Base-by-base conservation (phyloP, 2,888 invertebrate genomes). In the Ennomos erosarius region DNA sequence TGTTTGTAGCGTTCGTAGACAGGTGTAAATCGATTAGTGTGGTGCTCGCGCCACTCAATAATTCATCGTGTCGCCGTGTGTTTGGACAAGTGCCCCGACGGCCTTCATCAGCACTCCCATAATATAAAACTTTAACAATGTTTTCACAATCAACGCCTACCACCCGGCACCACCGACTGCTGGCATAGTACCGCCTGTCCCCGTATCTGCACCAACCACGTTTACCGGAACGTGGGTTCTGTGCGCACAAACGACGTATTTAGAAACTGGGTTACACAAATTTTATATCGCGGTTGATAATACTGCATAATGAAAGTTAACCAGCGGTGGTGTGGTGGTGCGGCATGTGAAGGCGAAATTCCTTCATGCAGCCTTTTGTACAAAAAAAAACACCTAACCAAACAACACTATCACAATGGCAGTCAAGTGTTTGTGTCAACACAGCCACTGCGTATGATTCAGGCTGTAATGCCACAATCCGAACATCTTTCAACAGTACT, bases 51-150 rank as follows among this genome's bases (percentile, higher is more conserved):
- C 66, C 77, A 80, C 86, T 91, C 76, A 89, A 91, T 91, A 88
- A 90, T 92, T 91, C 88, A 79, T 69, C 71, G 73, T 81, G 87
- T 85, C 85, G 81, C 79, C 64, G 74, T 71, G 48, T 92, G 90
- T 92, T 91, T 92, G 89, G 84, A 90, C 90, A 92, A 90, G 89
- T 90, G 90, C 73, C 78, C 74, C 75, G 75, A 70, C 84, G 87
- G 86, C 89, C 90, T 89, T 90, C 90, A 84, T 87, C 87, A 87
- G 84, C 88, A 87, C 81, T 42, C 45, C 82, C 82, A 82, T 84
- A 83, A 84, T 87, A 88, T 90, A 86, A 89, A 90, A 90, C 81
- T 88, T 90, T 89, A 90, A 91, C 88, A 88, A 90, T 90, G 90
- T 92, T 91, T 89, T 90, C 85, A 87, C 86, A 88, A 86, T 86